Conservation (phyloP, 2,797 vertebrate species). For the Crenuchus spilurus region DNA sequence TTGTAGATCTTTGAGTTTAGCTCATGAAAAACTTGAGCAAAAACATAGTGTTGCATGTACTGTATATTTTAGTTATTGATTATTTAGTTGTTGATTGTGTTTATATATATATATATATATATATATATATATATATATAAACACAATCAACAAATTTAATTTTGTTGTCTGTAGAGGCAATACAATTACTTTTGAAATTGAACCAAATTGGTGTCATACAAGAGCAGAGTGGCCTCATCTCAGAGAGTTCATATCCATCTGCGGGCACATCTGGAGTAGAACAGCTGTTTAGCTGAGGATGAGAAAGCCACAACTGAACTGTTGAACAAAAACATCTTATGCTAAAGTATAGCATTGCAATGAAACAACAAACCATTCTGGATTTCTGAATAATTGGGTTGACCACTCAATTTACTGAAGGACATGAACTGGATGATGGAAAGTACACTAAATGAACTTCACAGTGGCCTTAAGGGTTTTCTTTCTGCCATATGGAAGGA, state of each 20-base stretch:
- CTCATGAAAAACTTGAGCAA: no score
- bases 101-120: no score
- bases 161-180: no score
- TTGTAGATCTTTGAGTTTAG: no score
- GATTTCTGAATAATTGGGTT: constrained; percentile 8
- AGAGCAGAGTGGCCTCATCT: constrained; percentile 21
- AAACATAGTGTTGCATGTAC: no score
- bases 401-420: constrained; percentile 14
- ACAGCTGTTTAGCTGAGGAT: constrained; percentile 36
- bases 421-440: constrained; percentile 20
- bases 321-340: constrained; percentile 17
- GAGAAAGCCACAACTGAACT: constrained; percentile 3
- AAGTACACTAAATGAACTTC: not conserved
- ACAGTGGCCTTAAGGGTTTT: not conserved
- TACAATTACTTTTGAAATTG: constrained; percentile 33
- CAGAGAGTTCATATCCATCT: constrained; percentile 28
- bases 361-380: constrained; percentile 5
- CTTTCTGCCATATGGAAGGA: constrained; percentile 11
- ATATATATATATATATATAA: no score
- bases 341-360: not conserved
- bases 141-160: no score
- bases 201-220: constrained; percentile 14
- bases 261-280: constrained; percentile 36
- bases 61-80: no score
- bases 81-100: no score